These are phyloP conservation scores for Podarcis raffonei DNA, from an alignment of 2,113 vertebrate species.

Conservation along the genomic window DNA sequence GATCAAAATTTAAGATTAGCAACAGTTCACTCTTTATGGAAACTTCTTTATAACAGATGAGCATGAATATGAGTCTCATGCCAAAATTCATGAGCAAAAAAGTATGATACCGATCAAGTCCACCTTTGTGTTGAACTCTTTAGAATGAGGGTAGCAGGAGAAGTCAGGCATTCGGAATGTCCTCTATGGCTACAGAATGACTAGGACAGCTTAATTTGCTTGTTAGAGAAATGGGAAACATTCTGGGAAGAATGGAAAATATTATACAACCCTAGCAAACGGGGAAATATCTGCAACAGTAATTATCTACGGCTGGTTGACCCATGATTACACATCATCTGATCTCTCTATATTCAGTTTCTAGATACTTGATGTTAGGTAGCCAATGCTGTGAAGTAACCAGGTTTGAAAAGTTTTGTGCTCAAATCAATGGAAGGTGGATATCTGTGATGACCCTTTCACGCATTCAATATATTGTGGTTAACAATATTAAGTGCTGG, in stretches of 20 bases:
- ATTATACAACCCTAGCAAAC: neutral
- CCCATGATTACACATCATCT: neutral
- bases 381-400: neutral
- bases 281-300: too few species aligned
- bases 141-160: neutral
- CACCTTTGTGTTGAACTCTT: neutral
- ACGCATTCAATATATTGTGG: neutral
- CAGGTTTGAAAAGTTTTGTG: neutral
- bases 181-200: neutral
- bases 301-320: neutral
- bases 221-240: neutral
- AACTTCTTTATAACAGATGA: slow-evolving; percentile 6
- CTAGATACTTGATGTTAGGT: neutral
- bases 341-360: neutral
- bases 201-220: neutral
- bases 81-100: neutral
- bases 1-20: slow-evolving; percentile 24
- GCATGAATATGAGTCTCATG: neutral
- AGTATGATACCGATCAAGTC: neutral
- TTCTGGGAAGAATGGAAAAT: slow-evolving; percentile 6
- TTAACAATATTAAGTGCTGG: neutral
- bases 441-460: neutral
- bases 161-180: neutral
- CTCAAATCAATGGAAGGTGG: neutral
- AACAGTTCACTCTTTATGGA: neutral